These are phyloP conservation scores for Trichogramma dendrolimi DNA, from an alignment of 2,888 invertebrate species.

Conservation along the genomic window DNA sequence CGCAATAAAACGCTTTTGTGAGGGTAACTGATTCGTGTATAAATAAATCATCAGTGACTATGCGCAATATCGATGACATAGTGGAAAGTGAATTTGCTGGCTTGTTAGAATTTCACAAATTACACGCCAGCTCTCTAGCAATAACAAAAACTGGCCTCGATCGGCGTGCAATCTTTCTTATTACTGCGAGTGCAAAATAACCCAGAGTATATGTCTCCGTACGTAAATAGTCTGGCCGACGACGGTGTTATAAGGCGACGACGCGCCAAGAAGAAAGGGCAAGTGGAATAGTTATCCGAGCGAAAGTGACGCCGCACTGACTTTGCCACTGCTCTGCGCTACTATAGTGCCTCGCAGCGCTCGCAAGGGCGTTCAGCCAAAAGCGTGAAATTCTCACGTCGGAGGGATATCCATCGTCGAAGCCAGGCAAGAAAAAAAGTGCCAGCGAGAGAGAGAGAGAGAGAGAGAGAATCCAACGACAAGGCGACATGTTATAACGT, in stretches of 20 bases:
- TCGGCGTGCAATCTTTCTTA: too few relatives aligned
- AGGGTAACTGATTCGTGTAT: too few relatives aligned
- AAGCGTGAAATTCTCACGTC: not conserved
- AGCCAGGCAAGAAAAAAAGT: not conserved
- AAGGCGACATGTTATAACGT: not conserved
- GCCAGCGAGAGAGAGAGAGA: not conserved
- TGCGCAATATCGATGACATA: too few relatives aligned
- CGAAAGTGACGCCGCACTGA: constrained; percentile 28
- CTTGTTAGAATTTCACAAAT: too few relatives aligned
- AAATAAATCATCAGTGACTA: too few relatives aligned
- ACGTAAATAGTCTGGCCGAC: constrained; percentile 5
- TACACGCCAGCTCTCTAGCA: too few relatives aligned
- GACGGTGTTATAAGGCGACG: too few relatives aligned
- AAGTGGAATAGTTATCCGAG: constrained; percentile 33
- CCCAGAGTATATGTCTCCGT: not conserved
- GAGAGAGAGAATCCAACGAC: not conserved
- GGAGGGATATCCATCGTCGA: too few relatives aligned
- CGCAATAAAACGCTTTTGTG: too few relatives aligned
- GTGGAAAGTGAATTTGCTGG: too few relatives aligned
- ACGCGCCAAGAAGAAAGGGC: constrained; percentile 28
- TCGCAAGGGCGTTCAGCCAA: not conserved
- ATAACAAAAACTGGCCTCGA: too few relatives aligned
- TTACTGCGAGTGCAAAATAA: too few relatives aligned
- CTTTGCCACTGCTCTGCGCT: constrained; percentile 5
- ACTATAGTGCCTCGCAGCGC: not conserved